A percentile compares a stretch with the other conserved stretches of the same genome.
These are phyloP conservation scores for Zaprionus nigranus DNA, from an alignment of 1,140 invertebrate genomes.

Conservation along the genomic window DNA sequence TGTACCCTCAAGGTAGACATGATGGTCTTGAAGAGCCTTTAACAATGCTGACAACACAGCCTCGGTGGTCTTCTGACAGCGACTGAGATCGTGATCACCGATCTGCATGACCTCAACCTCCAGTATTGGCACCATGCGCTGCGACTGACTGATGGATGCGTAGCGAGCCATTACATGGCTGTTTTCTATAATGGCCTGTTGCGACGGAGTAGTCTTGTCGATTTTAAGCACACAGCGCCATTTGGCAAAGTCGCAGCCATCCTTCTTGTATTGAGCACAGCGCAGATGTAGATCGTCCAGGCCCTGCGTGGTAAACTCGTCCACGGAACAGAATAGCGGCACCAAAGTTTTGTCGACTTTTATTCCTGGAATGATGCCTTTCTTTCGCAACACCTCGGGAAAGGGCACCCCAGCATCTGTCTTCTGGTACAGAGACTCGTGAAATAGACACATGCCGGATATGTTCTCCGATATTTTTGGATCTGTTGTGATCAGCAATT, in stretches of 20 bases:
- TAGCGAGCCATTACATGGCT: slow-evolving; percentile 98
- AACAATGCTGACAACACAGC: slow-evolving; percentile 96
- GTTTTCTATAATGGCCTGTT: slow-evolving; percentile 96
- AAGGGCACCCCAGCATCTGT: slow-evolving; percentile 93
- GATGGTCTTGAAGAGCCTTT: slow-evolving; percentile 98
- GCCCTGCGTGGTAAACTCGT: slow-evolving; percentile 98
- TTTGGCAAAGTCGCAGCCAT: slow-evolving; percentile 99
- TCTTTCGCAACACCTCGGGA: slow-evolving; percentile 91
- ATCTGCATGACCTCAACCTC: slow-evolving; percentile 95
- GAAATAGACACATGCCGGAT: slow-evolving; percentile 97
- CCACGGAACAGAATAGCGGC: slow-evolving; percentile 94
- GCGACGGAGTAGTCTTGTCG: slow-evolving; percentile 93
- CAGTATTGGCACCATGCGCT: slow-evolving; percentile 98
- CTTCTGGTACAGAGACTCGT: slow-evolving; percentile 98
- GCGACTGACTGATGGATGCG: slow-evolving; percentile 97
- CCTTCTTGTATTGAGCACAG: slow-evolving; percentile 99
- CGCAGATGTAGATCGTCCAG: slow-evolving; percentile 96
- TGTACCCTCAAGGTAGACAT: slow-evolving; percentile 98
- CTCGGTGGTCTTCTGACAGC: slow-evolving; percentile 96
- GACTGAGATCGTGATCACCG: slow-evolving; percentile 96
- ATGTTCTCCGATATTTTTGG: slow-evolving; percentile 90
- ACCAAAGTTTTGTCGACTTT: slow-evolving; percentile 96
- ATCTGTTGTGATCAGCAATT: slow-evolving; percentile 96
- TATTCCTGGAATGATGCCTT: slow-evolving; percentile 95
- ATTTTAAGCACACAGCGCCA: slow-evolving; percentile 99